Conservation (phyloP, 2,113 vertebrate genomes). For the Lynx canadensis region DNA sequence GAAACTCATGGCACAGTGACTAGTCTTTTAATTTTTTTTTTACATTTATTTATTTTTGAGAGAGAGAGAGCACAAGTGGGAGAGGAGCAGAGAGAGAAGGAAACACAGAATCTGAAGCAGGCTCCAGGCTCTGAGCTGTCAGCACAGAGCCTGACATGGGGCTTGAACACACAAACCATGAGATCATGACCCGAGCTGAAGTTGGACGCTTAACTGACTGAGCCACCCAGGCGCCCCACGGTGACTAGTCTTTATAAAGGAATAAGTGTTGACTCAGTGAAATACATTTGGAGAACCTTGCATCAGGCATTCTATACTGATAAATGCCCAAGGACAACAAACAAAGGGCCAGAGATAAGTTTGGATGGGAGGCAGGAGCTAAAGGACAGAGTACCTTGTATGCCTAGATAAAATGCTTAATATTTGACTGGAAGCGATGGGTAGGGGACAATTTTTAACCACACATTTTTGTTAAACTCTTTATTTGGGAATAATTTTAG, state of each 20-base stretch:
- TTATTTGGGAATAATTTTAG: not conserved
- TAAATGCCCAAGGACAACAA: not conserved
- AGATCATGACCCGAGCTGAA: too few relatives aligned
- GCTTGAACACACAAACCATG: too few relatives aligned
- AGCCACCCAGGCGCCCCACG: too few relatives aligned
- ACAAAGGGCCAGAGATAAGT: not conserved
- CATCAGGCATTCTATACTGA: not conserved
- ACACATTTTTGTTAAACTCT: not conserved
- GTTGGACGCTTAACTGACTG: too few relatives aligned
- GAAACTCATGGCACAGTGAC: not conserved
- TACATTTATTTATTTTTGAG: too few relatives aligned
- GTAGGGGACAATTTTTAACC: not conserved
- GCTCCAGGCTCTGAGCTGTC: too few relatives aligned
- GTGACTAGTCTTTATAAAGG: not conserved
- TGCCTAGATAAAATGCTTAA: not conserved
- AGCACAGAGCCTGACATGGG: too few relatives aligned
- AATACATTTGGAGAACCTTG: not conserved
- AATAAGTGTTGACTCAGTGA: not conserved
- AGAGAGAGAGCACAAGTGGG: too few relatives aligned
- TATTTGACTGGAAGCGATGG: not conserved
- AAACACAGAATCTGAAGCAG: too few relatives aligned
- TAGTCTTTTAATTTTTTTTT: too few relatives aligned
- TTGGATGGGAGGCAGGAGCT: not conserved
- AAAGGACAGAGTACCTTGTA: not conserved
- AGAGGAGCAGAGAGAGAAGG: too few relatives aligned